Base-by-base conservation (phyloP, 2,888 invertebrate species). In the Dione juno region DNA sequence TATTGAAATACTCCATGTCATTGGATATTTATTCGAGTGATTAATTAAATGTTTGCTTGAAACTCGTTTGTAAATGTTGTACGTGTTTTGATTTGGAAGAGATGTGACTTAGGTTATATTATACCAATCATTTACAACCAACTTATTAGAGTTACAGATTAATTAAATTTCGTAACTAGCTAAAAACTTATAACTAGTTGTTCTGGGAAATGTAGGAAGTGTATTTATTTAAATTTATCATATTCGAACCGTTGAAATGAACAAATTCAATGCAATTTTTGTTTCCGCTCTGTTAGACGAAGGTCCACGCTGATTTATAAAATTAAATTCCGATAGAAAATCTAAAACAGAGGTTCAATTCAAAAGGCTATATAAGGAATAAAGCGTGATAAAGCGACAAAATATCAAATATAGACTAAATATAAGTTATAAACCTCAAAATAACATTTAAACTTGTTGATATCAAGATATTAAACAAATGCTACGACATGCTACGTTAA, bases 11-110 rank as follows among this genome's bases (percentile, higher is more conserved):
- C 16, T n/a, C 43, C 7, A 61, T 35, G 67, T 67, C 61, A 53
- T 41, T 14, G 52, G 35, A 61, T 58, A 58, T 61, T 67, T 61
- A 67, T 67, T 67, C 28, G 14, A 35, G 52, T 67, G 61, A 67
- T 67, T 61, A 67, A 67, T 61, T 43, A 53, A 61, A 61, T 61
- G 53, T 67, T 61, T 61, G 59, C 53, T 61, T 50, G 67, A n/a
- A 61, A 28, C 7, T 59, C n/a, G 40, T 14, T 10, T 35, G n/a
- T 52, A 45, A 48, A 66, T 40, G 21, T 58, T 61, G 52, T 59
- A 37, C 43, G 61, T 61, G 61, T 13, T 59, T 67, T 50, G 41
- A 61, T 59, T 41, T 59, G 13, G 40, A 52, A 41, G 40, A 28
- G 28, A 43, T 61, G 28, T 45, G 16, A 57, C 43, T 45, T 45